Conservation (phyloP, 2,113 vertebrate genomes). For the Pardalotus punctatus region DNA sequence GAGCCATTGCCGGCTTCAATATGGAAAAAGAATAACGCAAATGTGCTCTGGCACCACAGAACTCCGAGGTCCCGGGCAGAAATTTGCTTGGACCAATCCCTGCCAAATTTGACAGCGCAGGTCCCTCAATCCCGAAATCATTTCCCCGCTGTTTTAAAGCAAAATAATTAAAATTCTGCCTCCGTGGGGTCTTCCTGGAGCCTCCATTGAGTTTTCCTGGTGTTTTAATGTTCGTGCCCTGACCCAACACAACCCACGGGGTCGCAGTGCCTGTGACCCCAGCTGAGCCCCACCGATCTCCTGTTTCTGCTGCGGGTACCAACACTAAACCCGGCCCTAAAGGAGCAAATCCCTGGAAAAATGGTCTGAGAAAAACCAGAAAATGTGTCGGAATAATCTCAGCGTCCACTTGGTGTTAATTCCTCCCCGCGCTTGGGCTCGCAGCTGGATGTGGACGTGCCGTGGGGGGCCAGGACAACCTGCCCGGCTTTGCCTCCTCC, state of each 20-base stretch:
- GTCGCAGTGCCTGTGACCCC: accelerated
- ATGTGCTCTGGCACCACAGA: neutral
- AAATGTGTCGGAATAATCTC: neutral
- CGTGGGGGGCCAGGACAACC: neutral
- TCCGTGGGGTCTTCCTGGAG: neutral
- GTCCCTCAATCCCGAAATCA: neutral
- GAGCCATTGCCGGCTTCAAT: neutral
- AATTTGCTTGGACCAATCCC: neutral
- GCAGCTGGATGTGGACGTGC: neutral
- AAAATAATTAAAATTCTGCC: neutral
- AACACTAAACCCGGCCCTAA: accelerated
- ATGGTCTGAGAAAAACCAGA: accelerated
- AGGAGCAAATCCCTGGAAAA: neutral
- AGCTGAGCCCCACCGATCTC: accelerated
- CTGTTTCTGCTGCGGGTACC: neutral
- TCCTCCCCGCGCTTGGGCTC: neutral
- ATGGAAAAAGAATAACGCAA: neutral
- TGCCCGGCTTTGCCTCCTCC: neutral
- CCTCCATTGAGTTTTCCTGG: neutral
- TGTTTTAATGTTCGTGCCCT: accelerated
- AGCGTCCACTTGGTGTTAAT: neutral
- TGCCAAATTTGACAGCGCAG: neutral
- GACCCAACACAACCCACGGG: accelerated
- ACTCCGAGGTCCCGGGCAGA: accelerated
- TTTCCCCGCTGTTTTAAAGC: neutral